Base-by-base conservation (phyloP, 2,888 invertebrate genomes). In the Phoenoteleia sp. region DNA sequence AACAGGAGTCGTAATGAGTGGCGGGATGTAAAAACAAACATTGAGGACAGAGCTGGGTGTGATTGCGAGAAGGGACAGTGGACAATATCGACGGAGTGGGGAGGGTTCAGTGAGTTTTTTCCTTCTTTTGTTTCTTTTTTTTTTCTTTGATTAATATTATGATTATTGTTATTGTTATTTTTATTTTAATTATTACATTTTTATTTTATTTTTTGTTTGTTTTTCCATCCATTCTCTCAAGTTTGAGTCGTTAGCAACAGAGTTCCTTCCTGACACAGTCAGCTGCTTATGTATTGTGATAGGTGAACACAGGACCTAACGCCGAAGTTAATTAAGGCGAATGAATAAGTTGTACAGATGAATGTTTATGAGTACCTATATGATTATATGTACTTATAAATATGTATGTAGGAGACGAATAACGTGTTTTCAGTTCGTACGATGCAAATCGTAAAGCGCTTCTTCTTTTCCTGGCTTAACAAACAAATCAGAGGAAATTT, bases 271-370 rank as follows among this genome's bases (percentile, higher is more conserved):
- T 81, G 71, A 36, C 64, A 60, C 54, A 84, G 62, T 81, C 87
- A 86, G 91, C 90, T 91, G 91, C 90, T 90, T 88, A 87, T 89
- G 90, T 88, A 91, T 90, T 91, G 92, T 91, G 91, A 92, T 92
- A 91, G 91, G 81, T 93, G 91, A 93, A 93, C 92, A 93, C 92
- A 93, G 93, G 92, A 93, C 92, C 90, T 89, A 88, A 86, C 62
- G 23, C 42, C 60, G 19, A 49, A 60, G 33, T 45, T 4, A 42
- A 33, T 33, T 6, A 23, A 15, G 9, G 33, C 36, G 21, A 60
- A 6, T 58, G 2, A 19, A 62, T 15, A 11, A 25, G 11, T 45
- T 64, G 13, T 21, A 58, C 36, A 58, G 11, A 17, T 23, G 9
- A 19, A 58, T 36, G 36, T n/a, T n/a, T n/a, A n/a, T n/a, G n/a